A percentile compares a stretch with the other conserved stretches of the same genome.
These are phyloP conservation scores for Drosophila melanosoma DNA, from an alignment of 2,888 invertebrate species.

Conservation along the genomic window DNA sequence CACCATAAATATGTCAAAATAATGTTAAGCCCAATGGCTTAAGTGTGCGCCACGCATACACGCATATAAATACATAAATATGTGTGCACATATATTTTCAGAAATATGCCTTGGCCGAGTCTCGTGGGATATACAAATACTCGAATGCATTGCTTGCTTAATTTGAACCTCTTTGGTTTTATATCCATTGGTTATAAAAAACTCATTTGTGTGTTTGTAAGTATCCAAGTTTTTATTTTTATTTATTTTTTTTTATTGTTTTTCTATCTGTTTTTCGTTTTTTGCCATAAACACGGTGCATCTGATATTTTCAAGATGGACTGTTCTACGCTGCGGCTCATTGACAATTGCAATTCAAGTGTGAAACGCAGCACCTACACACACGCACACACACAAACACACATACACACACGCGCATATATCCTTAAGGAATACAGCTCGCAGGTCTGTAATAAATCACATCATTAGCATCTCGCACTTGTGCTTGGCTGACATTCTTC, in stretches of 20 bases:
- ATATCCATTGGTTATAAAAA: slow-evolving; percentile 51
- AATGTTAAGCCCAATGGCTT: slow-evolving; percentile 52
- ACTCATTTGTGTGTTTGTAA: slow-evolving; percentile 29
- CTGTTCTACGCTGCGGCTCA: slow-evolving; percentile 51
- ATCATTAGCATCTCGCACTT: slow-evolving; percentile 68
- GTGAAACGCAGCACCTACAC: slow-evolving; percentile 69
- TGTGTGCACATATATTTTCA: slow-evolving; percentile 25
- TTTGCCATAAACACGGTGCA: slow-evolving; percentile 55
- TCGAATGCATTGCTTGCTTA: slow-evolving; percentile 30
- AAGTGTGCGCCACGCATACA: slow-evolving; percentile 38
- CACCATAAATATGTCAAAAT: slow-evolving; percentile 83
- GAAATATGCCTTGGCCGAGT: slow-evolving; percentile 33
- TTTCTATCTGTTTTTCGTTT: slow-evolving; percentile 13
- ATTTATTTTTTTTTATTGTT: slow-evolving; percentile 8
- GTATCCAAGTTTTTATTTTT: slow-evolving; percentile 4
- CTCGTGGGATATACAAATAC: slow-evolving; percentile 68
- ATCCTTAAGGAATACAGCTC: slow-evolving; percentile 57
- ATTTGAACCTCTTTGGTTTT: slow-evolving; percentile 44
- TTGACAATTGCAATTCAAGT: slow-evolving; percentile 68
- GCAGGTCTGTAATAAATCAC: slow-evolving; percentile 68
- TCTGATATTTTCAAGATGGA: slow-evolving; percentile 57
- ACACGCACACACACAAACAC: slow-evolving; percentile 5
- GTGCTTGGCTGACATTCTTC: slow-evolving; percentile 38
- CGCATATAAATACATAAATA: slow-evolving; percentile 8
- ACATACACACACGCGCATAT: slow-evolving; percentile 26